Evolutionary conservation across 2,797 vertebrate genomes (phyloP).

Genomic region (Catostomus latipinnis): DNA sequence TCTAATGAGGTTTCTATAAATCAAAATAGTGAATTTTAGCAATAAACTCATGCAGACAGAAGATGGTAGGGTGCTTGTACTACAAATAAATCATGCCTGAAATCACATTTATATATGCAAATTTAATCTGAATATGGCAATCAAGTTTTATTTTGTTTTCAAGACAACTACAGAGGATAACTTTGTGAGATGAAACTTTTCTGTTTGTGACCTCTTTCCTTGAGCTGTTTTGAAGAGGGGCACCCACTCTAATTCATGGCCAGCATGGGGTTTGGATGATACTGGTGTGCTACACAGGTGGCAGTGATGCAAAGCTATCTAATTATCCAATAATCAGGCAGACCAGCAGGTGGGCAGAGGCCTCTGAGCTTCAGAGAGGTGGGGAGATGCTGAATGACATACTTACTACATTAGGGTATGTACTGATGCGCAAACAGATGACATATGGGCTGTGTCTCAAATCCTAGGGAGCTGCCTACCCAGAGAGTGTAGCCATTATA

Average conservation of each 20-base stretch:
- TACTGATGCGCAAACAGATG: background rate
- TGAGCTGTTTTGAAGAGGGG: background rate
- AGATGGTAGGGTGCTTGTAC: background rate
- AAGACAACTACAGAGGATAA: background rate
- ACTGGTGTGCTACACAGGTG: slow-evolving; percentile 18
- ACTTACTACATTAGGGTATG: slow-evolving; percentile 1
- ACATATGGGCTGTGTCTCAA: background rate
- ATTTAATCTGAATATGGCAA: slow-evolving; percentile 36
- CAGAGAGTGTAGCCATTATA: background rate
- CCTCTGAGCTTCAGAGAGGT: slow-evolving; percentile 22
- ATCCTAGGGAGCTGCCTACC: background rate
- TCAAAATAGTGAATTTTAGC: background rate
- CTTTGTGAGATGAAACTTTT: slow-evolving; percentile 14
- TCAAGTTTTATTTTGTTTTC: slow-evolving; percentile 32
- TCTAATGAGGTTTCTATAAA: slow-evolving; percentile 19
- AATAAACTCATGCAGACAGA: background rate
- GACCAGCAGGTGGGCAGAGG: slow-evolving; percentile 29
- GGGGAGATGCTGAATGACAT: slow-evolving; percentile 23
- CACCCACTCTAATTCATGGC: slow-evolving; percentile 1
- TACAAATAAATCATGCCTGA: background rate
- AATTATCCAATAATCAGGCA: slow-evolving; percentile 43
- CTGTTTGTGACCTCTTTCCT: slow-evolving; percentile 27
- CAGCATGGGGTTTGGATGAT: slow-evolving; percentile 36
- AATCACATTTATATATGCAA: slow-evolving; percentile 31
- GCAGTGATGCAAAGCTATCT: slow-evolving; percentile 38